phyloP scores from a whole-genome alignment of 2,797 vertebrate genomes.

The Coccyzus lansbergi region DNA sequence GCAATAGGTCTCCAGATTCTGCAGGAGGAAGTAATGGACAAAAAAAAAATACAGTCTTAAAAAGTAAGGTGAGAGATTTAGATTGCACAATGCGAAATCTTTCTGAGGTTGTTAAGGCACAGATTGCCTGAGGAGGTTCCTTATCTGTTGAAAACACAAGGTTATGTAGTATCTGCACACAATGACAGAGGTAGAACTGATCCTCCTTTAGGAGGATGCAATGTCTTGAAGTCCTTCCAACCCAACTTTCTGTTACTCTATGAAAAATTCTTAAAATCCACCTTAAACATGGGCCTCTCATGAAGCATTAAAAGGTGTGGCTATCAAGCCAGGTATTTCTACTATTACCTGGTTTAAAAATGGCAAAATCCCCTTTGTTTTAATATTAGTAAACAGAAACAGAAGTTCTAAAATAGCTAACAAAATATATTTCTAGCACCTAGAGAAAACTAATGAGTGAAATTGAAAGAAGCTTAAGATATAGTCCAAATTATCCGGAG shows the following conservation, averaged over 20 bases:
- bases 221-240: neutral
- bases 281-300: neutral
- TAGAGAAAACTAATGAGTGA: neutral
- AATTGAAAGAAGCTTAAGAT: neutral
- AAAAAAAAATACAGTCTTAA: neutral
- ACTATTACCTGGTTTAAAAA: neutral
- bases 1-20: neutral
- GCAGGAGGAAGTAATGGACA: neutral
- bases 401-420: neutral
- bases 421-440: neutral
- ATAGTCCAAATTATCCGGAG: neutral
- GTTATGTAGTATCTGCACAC: neutral
- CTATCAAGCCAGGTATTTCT: neutral
- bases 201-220: neutral
- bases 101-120: neutral
- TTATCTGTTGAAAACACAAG: neutral
- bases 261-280: neutral
- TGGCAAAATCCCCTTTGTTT: neutral
- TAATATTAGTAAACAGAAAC: neutral
- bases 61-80: neutral
- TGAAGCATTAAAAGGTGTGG: neutral
- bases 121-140: neutral
- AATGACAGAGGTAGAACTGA: neutral
- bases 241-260: neutral
- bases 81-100: neutral